Evolutionary conservation across 2,113 vertebrate genomes (phyloP).

Genomic region (Rallus limicola): DNA sequence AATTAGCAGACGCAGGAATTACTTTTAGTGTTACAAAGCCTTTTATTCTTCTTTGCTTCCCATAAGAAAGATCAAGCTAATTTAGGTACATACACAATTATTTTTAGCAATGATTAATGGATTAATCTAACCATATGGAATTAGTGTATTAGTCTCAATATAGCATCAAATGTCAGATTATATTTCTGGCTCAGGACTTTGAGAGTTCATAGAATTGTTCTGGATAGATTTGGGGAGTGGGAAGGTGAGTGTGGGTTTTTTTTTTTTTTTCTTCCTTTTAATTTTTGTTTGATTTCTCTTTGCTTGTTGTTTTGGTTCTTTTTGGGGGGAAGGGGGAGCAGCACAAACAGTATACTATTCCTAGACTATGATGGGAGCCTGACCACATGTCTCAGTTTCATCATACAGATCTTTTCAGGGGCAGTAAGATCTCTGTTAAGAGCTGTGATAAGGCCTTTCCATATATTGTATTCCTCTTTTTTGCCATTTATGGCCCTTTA

Average conservation of each 20-base stretch:
- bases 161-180: background rate
- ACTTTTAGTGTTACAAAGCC: background rate
- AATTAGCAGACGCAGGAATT: background rate
- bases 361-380: background rate
- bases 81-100: slow-evolving; percentile 2
- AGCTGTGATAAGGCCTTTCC: background rate
- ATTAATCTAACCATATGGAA: slow-evolving; percentile 24
- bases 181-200: background rate
- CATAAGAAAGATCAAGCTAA: background rate
- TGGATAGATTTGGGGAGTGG: background rate
- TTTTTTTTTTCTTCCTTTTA: too few relatives aligned
- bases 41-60: slow-evolving; percentile 12
- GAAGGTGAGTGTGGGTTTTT: too few relatives aligned
- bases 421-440: background rate
- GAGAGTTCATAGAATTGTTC: background rate
- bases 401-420: background rate
- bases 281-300: background rate
- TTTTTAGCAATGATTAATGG: slow-evolving; percentile 51
- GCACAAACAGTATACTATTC: background rate
- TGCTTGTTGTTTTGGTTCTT: background rate
- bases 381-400: background rate
- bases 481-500: slow-evolving; percentile 17
- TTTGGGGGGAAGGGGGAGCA: too few relatives aligned
- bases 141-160: slow-evolving; percentile 28
- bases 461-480: background rate